Conservation (phyloP, 2,888 invertebrate genomes). For the Gymnoscelis rufifasciata region DNA sequence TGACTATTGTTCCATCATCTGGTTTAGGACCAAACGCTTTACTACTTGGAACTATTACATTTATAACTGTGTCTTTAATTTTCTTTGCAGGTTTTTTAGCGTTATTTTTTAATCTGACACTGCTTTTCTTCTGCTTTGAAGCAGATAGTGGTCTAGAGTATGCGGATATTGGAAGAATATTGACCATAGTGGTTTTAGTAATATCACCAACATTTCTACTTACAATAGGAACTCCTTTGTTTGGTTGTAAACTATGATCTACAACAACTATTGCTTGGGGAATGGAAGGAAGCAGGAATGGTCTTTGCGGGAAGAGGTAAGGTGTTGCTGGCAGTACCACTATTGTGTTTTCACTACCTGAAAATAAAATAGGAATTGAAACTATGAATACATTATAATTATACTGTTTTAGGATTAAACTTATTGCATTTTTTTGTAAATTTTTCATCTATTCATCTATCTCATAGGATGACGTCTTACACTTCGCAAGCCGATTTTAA, state of each 20-base stretch:
- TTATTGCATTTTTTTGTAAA: no score
- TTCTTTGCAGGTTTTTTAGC: constrained; percentile 38
- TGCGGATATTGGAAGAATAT: constrained; percentile 72
- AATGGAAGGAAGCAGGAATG: constrained; percentile 58
- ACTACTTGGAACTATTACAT: constrained; percentile 20
- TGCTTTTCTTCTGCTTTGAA: constrained; percentile 53
- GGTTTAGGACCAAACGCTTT: constrained; percentile 17
- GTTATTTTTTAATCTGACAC: constrained; percentile 44
- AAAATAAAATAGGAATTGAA: constrained; percentile 28
- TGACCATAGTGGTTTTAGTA: constrained; percentile 73
- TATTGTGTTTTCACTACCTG: constrained; percentile 63
- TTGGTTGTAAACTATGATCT: constrained; percentile 58
- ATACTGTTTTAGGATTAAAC: no score
- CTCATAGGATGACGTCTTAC: no score
- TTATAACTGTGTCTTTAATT: constrained; percentile 28
- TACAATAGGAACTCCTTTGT: constrained; percentile 53
- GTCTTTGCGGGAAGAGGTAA: constrained; percentile 68
- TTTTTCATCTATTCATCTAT: no score
- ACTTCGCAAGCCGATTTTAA: no score
- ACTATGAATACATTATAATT: no score
- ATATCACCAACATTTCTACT: constrained; percentile 60
- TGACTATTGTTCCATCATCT: constrained; percentile 19
- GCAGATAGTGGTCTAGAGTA: constrained; percentile 66
- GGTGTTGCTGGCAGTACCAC: constrained; percentile 67
- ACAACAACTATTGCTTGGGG: constrained; percentile 65